Base-by-base conservation (phyloP, 2,888 invertebrate species). In the Eupithecia pulchellata region DNA sequence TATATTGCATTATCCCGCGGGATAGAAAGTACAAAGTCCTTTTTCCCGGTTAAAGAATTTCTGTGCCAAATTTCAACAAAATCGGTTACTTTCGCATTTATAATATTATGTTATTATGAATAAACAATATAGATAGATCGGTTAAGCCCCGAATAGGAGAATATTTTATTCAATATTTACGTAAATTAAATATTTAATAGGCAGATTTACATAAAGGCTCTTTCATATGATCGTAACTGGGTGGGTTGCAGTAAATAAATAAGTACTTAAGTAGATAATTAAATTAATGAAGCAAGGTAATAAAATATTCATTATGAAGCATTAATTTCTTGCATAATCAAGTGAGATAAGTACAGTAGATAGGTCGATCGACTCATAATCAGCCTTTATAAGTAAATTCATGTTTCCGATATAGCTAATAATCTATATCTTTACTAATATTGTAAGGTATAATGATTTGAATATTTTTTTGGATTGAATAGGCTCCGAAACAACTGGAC, bases 261-360 rank as follows among this genome's bases (percentile, higher is more conserved):
- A n/a, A 9, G n/a, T 42, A n/a, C 42, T 42, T 47, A 47, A 47
- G 42, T 47, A 47, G 42, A 20, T 47, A 47, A 20, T 47, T 47
- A 47, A 47, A 47, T 47, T 47, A 47, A 20, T 47, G 42, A 20
- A 47, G 2, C 42, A 3, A 3, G 20, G 42, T 20, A 47, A 2
- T 47, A 47, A 47, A 47, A 47, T 42, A 8, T n/a, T n/a, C n/a
- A 42, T 42, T 42, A 42, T 47, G 20, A 47, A 47, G n/a, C 20
- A 47, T 20, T 20, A 20, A 20, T 9, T 47, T 47, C 42, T 47
- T 47, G 42, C 42, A 47, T 47, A 47, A 47, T 8, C 20, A 47
- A 9, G 42, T 9, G 42, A 47, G 42, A 47, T 47, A 42, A n/a
- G n/a, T n/a, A n/a, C 42, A 47, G 42, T 20, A 20, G 8, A 20